phyloP scores from a whole-genome alignment of 1,140 invertebrate genomes.

The Leptonema lineaticorne region DNA sequence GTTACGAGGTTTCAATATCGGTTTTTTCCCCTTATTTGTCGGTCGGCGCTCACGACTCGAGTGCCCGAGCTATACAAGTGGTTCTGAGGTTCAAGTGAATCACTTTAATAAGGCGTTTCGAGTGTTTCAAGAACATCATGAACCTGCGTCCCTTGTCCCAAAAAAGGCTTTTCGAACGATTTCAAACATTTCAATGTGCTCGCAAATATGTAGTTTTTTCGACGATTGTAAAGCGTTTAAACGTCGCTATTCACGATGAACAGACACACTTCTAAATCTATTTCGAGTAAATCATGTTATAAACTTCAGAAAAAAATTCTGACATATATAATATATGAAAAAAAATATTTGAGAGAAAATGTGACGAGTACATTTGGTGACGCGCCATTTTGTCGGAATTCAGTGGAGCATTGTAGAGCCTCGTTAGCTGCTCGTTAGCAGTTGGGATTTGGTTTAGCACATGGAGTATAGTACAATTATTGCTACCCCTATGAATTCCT shows the following conservation, averaged over 20 bases:
- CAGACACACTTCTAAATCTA: too few relatives aligned
- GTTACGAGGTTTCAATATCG: background rate
- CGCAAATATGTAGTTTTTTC: background rate
- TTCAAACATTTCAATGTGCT: background rate
- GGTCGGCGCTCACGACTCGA: background rate
- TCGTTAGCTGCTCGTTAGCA: conserved; percentile 32
- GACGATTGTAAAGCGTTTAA: too few relatives aligned
- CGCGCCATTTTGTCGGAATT: conserved; percentile 24
- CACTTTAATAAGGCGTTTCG: conserved; percentile 23
- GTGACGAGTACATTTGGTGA: background rate
- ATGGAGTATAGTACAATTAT: conserved; percentile 6
- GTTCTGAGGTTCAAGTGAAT: conserved; percentile 17
- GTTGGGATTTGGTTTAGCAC: conserved; percentile 16
- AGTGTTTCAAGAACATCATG: conserved; percentile 7
- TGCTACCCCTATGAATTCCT: too few relatives aligned
- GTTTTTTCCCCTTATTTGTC: conserved; percentile 17
- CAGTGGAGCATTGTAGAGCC: conserved; percentile 24
- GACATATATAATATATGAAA: too few relatives aligned
- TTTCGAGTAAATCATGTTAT: too few relatives aligned
- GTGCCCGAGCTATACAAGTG: background rate
- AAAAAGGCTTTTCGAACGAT: background rate
- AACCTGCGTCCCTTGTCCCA: background rate
- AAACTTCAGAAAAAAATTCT: too few relatives aligned
- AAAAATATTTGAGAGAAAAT: background rate
- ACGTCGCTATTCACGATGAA: too few relatives aligned